Evolutionary conservation across 2,888 invertebrate genomes (phyloP).

Genomic region (Drosophila yooni): DNA sequence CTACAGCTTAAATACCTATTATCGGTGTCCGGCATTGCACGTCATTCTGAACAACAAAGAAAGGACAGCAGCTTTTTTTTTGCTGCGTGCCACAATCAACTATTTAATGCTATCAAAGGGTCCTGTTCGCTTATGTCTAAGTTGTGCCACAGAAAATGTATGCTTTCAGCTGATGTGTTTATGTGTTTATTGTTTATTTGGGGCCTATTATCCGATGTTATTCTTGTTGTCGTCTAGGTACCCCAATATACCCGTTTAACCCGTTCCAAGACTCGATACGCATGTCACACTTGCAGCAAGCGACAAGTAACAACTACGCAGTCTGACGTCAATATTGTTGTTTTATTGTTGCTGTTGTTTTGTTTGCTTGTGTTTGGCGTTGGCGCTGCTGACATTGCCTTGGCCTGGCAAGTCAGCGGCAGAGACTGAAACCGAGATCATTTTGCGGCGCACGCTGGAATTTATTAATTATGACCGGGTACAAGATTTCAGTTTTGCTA

Average conservation of each 20-base stretch:
- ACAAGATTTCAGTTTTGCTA: constrained; percentile 32
- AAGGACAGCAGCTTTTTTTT: constrained; percentile 7
- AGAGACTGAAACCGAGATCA: constrained; percentile 45
- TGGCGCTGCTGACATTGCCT: constrained; percentile 52
- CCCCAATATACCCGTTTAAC: constrained; percentile 66
- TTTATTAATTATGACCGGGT: constrained; percentile 72
- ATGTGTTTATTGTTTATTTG: constrained; percentile 76
- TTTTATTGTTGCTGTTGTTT: constrained; percentile 34
- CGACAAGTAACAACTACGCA: constrained; percentile 14
- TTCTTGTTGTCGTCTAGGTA: constrained; percentile 84
- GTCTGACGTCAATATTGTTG: constrained; percentile 77
- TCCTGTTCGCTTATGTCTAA: neutral
- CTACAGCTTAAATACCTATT: constrained; percentile 45
- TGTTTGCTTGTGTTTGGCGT: constrained; percentile 53
- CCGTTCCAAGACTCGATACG: constrained; percentile 63
- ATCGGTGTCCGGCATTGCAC: constrained; percentile 33
- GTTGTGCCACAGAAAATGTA: neutral
- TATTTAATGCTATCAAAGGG: neutral
- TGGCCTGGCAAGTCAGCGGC: constrained; percentile 39
- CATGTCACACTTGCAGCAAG: constrained; percentile 69
- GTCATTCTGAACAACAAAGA: constrained; percentile 15
- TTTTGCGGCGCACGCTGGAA: constrained; percentile 74
- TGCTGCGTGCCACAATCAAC: neutral
- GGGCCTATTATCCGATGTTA: constrained; percentile 88
- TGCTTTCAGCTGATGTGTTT: constrained; percentile 19